These are phyloP conservation scores for Danio choprae DNA, from an alignment of 2,797 vertebrate genomes.

Conservation along the genomic window DNA sequence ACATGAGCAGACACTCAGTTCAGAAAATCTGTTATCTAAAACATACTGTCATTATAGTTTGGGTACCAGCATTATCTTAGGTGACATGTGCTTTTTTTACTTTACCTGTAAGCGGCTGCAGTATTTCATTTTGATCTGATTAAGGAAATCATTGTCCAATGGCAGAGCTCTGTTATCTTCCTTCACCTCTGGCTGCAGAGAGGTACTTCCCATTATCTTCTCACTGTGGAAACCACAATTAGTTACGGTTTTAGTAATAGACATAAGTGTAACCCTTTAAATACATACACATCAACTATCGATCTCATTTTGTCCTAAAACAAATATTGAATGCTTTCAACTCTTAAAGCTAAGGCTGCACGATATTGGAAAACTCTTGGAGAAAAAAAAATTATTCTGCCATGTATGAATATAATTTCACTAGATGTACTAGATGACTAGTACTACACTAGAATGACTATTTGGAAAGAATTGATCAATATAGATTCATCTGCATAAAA, in stretches of 20 bases:
- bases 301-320: not conserved
- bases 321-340: not conserved
- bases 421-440: no score
- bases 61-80: not conserved
- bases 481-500: no score
- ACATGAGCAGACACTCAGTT: not conserved
- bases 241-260: not conserved
- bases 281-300: not conserved
- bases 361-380: not conserved
- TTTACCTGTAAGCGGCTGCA: constrained; percentile 71
- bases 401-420: no score
- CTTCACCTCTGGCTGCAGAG: constrained; percentile 80
- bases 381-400: no score
- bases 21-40: not conserved
- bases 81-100: not conserved
- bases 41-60: not conserved
- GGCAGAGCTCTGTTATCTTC: constrained; percentile 72
- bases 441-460: no score
- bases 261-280: not conserved
- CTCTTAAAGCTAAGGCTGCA: not conserved
- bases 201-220: constrained; percentile 73
- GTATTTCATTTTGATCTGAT: constrained; percentile 72
- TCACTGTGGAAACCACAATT: constrained; percentile 37
- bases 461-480: no score
- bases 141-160: constrained; percentile 73